Evolutionary conservation across 2,888 invertebrate species (phyloP).

Genomic region (Sthenelais limicola): DNA sequence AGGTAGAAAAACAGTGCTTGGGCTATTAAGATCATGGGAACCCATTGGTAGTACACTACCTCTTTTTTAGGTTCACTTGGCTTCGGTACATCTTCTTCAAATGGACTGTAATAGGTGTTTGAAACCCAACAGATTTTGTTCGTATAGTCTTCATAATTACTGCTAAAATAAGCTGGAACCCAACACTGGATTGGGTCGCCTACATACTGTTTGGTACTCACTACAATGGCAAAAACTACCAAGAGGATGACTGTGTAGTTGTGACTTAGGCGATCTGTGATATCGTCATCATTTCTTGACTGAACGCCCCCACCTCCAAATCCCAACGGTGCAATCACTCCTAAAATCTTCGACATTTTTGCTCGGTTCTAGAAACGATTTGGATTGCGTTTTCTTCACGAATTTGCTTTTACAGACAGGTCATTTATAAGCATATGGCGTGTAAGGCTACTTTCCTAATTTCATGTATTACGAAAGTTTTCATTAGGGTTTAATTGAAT

Average conservation of each 20-base stretch:
- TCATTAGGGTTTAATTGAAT: too few species aligned
- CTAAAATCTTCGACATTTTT: conserved; percentile 39
- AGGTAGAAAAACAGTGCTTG: conserved; percentile 45
- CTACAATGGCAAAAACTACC: conserved; percentile 91
- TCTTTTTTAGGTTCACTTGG: conserved; percentile 67
- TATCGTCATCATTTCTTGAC: conserved; percentile 70
- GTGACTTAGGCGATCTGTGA: conserved; percentile 73
- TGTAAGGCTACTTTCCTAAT: too few species aligned
- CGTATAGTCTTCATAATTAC: conserved; percentile 75
- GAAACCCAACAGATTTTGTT: conserved; percentile 75
- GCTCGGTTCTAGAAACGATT: too few species aligned
- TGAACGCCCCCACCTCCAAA: conserved; percentile 27
- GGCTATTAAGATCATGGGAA: conserved; percentile 42
- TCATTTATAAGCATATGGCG: too few species aligned
- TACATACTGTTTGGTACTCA: conserved; percentile 95
- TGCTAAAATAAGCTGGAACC: conserved; percentile 74
- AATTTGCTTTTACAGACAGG: too few species aligned
- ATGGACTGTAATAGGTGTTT: conserved; percentile 74
- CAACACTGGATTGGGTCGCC: conserved; percentile 96
- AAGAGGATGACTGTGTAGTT: conserved; percentile 78
- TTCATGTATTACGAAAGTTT: too few species aligned
- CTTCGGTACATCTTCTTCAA: conserved; percentile 70
- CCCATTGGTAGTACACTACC: conserved; percentile 47
- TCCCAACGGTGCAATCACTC: conserved; percentile 30
- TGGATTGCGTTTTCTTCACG: background rate